Evolutionary conservation across 2,797 vertebrate species (phyloP).

Genomic region (Parauchenoglanis punctatus): DNA sequence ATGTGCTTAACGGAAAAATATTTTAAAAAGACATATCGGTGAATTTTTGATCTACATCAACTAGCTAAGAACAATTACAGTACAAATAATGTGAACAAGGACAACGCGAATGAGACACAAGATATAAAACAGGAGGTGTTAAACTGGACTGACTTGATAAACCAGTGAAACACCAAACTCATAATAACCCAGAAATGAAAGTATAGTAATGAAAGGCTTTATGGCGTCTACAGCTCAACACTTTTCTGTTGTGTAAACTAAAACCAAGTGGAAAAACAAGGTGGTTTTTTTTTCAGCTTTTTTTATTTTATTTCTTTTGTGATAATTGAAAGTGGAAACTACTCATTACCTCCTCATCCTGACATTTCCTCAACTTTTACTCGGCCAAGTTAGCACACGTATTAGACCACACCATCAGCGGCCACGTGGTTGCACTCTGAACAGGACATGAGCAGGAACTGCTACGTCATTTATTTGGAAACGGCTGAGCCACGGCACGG

Average conservation of each 20-base stretch:
- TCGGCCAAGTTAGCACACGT: neutral
- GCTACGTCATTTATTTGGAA: constrained; percentile 48
- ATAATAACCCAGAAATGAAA: neutral
- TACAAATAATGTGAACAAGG: neutral
- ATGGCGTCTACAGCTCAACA: neutral
- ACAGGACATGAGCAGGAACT: constrained; percentile 71
- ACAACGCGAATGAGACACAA: constrained; percentile 32
- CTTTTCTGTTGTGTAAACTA: neutral
- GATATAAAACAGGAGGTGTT: neutral
- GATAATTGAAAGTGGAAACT: constrained; percentile 1
- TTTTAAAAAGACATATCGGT: neutral
- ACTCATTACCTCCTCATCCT: neutral
- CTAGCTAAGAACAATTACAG: neutral
- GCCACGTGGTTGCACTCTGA: constrained; percentile 47
- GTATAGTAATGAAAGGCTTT: neutral
- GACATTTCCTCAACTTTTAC: neutral
- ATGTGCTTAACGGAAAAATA: neutral
- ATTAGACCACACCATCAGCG: neutral
- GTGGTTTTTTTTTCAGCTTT: neutral
- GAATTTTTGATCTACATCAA: neutral
- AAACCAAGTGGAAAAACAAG: neutral
- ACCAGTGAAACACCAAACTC: neutral
- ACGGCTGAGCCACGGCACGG: neutral
- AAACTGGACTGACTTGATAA: constrained; percentile 19
- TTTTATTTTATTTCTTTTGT: neutral